Evolutionary conservation across 2,888 invertebrate genomes (phyloP).

Genomic region (Orchestes rusci): DNA sequence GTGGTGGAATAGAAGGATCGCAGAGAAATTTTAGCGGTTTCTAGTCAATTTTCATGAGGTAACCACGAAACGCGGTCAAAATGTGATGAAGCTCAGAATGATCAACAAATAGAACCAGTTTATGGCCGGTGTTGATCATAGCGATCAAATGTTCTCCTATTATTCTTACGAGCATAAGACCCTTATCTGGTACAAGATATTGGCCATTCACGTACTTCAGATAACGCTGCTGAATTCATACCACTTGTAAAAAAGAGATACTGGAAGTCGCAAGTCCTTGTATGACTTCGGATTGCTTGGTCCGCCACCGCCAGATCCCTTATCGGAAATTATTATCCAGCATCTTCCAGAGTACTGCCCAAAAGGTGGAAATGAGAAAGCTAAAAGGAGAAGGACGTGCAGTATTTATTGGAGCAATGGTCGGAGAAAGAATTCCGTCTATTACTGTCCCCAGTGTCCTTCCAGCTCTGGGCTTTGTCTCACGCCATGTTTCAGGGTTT

Average conservation of each 20-base stretch:
- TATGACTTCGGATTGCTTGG: too few relatives aligned
- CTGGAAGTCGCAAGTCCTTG: too few relatives aligned
- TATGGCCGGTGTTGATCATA: conserved; percentile 24
- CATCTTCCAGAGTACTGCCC: too few relatives aligned
- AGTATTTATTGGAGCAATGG: too few relatives aligned
- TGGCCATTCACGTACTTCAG: conserved; percentile 23
- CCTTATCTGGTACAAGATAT: conserved; percentile 24
- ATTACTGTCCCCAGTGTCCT: too few relatives aligned
- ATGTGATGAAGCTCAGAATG: conserved; percentile 6
- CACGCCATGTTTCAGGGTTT: too few relatives aligned
- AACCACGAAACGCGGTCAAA: conserved; percentile 10
- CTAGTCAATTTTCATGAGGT: conserved; percentile 23
- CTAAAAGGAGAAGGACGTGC: too few relatives aligned
- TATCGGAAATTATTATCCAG: too few relatives aligned
- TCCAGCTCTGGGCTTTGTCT: too few relatives aligned
- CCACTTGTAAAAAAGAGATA: conserved; percentile 21
- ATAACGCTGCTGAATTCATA: conserved; percentile 24
- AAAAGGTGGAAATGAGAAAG: too few relatives aligned
- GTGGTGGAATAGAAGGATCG: conserved; percentile 28
- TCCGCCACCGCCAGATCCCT: too few relatives aligned
- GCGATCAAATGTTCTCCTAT: conserved; percentile 22
- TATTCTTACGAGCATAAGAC: conserved; percentile 26
- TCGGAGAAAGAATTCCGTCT: too few relatives aligned
- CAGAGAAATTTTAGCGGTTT: conserved; percentile 25
- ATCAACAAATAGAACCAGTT: conserved; percentile 22